Percentiles rank a stretch among this genome's conserved stretches.
Evolutionary conservation across 2,888 invertebrate genomes (phyloP).

Genomic region (Ichneumon xanthorius): DNA sequence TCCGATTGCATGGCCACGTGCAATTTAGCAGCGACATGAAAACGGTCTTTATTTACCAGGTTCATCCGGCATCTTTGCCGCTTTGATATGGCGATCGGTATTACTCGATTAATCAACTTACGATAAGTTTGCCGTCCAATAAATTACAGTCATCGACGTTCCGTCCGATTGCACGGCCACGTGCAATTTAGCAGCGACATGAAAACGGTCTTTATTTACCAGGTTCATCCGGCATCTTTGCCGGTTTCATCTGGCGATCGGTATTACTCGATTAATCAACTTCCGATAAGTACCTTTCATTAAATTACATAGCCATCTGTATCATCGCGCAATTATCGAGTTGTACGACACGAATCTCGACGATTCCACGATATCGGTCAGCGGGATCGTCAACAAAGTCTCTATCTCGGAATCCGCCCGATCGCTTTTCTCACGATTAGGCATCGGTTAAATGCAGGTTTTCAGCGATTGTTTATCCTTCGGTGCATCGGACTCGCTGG

Average conservation of each 20-base stretch:
- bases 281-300: background rate
- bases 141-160: constrained; percentile 9
- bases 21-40: background rate
- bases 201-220: background rate
- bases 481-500: constrained; percentile 28
- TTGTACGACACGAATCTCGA: background rate
- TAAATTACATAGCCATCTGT: background rate
- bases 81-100: no score
- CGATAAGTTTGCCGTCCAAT: no score
- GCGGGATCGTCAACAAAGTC: background rate
- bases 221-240: background rate
- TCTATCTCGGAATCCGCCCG: background rate
- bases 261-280: background rate
- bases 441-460: background rate
- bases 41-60: background rate
- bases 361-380: background rate
- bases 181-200: no score
- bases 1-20: background rate
- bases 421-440: background rate
- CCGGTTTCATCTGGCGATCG: background rate
- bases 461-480: background rate
- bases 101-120: background rate
- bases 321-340: background rate
- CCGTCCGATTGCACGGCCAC: no score
- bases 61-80: background rate